Base-by-base conservation (phyloP, 2,113 vertebrate genomes). In the Thryonomys swinderianus region DNA sequence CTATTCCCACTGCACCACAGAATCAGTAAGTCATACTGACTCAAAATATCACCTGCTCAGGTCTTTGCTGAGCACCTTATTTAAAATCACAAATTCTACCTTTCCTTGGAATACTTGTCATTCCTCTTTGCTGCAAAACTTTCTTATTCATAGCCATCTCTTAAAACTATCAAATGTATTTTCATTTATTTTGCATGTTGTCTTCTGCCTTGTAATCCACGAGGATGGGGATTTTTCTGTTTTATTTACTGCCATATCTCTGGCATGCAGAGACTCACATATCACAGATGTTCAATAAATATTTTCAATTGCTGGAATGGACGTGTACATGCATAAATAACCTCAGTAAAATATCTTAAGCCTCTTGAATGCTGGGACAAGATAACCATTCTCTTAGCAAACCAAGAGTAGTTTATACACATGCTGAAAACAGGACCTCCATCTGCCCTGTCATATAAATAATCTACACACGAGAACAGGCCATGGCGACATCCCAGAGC, bases 401-500 rank as follows among this genome's bases (percentile, higher is more conserved):
- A 85, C 71, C n/a, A 7, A 7, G 66, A 16, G 0, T 40, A 37
- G 90, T 30, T 62, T 88, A 40, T 3, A 0, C 30, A 40, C 17
- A 6, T 91, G 81, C 62, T 59, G 62, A 74, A 88, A 91, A 59
- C 45, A 73, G 62, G n/a, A 13, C 32, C 34, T 91, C 87, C 80
- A 51, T 84, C 92, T 96, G 87, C 53, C 83, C 57, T 37, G 45
- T n/a, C 87, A 20, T 61, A 74, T 82, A 95, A 96, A 96, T 95
- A 66, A 93, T 85, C 83, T 61, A 20, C 64, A 42, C 16, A 81
- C 66, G 32, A 93, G 32, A 82, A 57, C 2, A 14, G 30, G 8
- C 57, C 62, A 21, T n/a, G 62, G 62, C 48, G 55, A 17, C 1
- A 7, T 59, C 80, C 62, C 90, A 89, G 84, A 90, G 48, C 30